Evolutionary conservation across 2,113 vertebrate species (phyloP).

Genomic region (Chelonoidis abingdonii): DNA sequence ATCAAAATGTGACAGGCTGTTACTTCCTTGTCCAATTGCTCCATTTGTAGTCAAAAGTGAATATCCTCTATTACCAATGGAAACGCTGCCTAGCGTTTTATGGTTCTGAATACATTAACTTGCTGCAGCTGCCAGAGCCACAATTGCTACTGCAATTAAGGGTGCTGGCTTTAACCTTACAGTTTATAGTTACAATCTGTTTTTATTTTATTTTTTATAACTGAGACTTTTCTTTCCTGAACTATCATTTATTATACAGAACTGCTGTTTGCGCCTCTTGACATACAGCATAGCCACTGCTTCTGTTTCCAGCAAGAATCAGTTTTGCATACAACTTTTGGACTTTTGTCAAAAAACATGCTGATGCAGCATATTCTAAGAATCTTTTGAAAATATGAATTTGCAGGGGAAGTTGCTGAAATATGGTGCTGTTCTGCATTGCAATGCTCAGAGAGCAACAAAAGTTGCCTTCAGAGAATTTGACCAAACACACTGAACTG

Average conservation of each 20-base stretch:
- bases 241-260: not conserved
- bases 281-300: not conserved
- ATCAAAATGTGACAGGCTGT: not conserved
- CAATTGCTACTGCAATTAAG: slow-evolving; percentile 49
- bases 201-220: not conserved
- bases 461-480: not conserved
- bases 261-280: not conserved
- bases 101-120: not conserved
- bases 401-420: not conserved
- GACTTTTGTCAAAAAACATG: not conserved
- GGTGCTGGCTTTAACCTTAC: slow-evolving; percentile 14
- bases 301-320: not conserved
- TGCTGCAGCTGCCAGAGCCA: slow-evolving; percentile 22
- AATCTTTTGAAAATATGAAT: not conserved
- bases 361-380: not conserved
- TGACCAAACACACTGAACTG: accelerated
- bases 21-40: not conserved
- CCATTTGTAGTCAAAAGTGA: not conserved
- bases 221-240: not conserved
- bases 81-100: not conserved
- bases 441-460: accelerated
- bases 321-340: not conserved
- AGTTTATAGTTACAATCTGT: not conserved
- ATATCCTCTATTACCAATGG: not conserved
- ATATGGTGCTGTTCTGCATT: accelerated